Base-by-base conservation (phyloP, 2,888 invertebrate species). In the Brachyopa scutellaris region DNA sequence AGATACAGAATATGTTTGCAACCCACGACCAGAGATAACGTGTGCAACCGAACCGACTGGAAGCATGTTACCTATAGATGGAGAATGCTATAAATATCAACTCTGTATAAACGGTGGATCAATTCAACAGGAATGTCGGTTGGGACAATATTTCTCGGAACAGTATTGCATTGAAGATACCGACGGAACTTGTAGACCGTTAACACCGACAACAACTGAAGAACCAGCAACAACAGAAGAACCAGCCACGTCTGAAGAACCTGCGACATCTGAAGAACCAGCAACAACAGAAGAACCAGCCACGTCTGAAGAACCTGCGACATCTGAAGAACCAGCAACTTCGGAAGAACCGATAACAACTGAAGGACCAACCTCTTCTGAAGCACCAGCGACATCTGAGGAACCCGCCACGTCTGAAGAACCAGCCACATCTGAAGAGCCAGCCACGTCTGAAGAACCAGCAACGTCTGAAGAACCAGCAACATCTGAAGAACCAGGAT, bases 81-180 rank as follows among this genome's bases (percentile, higher is more conserved):
- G 74, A 0, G 79, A 86, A 9, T 88, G 88, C 38, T 84, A 85
- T 31, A 85, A 85, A 1, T 88, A 85, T 19, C 86, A 84, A 59
- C 77, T 85, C 4, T 88, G 88, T 38, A 40, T 69, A 7, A n/a
- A 59, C 6, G 84, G 85, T 5, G 13, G 38, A 7, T 85, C 88
- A 4, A 29, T 85, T 9, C 31, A 84, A 26, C 59, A 85, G 13
- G 64, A 86, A 13, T 88, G 88, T 36, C 84, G 85, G 2, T 49
- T 45, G 2, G 85, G 84, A 4, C 78, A 86, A 1, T 86, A 86
- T 40, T 88, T 84, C 47, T 82, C 86, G 2, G n/a, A 61, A 5
- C 29, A 5, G 59, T 84, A 85, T 15, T 88, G 87, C 19, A 31
- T 86, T 7, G 47, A 55, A 3, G 87, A 88, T 70, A 31, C 40